Conservation (phyloP, 2,797 vertebrate species). For the Hirundo rustica region DNA sequence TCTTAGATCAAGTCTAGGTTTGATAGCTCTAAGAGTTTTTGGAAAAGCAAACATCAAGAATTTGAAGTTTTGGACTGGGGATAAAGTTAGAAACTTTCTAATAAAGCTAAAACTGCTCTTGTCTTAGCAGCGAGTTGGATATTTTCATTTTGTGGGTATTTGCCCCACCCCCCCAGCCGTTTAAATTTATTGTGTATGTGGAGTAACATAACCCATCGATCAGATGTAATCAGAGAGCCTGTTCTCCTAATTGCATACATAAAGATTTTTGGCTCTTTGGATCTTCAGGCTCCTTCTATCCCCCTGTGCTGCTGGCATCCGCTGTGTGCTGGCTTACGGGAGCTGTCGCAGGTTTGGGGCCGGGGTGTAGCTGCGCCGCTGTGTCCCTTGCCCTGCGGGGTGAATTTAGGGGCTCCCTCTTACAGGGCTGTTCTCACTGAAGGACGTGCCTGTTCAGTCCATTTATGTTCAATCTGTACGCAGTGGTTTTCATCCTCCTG, state of each 20-base stretch:
- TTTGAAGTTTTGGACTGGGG: background rate
- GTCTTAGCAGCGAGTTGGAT: background rate
- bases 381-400: background rate
- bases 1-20: background rate
- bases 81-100: background rate
- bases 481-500: background rate
- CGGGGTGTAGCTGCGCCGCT: background rate
- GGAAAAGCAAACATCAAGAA: background rate
- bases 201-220: background rate
- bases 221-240: background rate
- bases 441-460: background rate
- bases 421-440: background rate
- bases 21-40: background rate
- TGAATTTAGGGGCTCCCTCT: background rate
- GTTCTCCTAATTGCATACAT: background rate
- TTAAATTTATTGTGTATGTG: background rate
- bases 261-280: background rate
- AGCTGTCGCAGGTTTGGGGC: background rate
- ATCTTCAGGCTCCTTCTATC: background rate
- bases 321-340: accelerated
- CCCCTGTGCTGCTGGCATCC: background rate
- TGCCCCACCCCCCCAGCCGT: background rate
- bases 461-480: background rate
- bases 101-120: background rate
- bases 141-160: background rate